A percentile compares a stretch with the other conserved stretches of the same genome.
These are phyloP conservation scores for Habropoda laboriosa DNA, from an alignment of 1,140 invertebrate genomes.

Conservation along the genomic window DNA sequence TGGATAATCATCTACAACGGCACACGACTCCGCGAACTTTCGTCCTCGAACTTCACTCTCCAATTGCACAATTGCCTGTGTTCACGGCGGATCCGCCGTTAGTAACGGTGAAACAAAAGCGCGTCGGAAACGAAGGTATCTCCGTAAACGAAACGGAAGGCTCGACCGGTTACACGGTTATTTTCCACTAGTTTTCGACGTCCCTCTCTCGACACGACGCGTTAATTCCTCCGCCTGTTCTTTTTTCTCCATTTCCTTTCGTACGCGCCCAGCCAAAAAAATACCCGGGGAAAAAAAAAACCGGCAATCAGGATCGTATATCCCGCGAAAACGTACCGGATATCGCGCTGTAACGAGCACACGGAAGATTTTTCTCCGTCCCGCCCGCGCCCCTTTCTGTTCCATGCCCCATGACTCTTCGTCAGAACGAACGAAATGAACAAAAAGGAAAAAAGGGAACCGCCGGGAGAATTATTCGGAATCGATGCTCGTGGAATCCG, in stretches of 20 bases:
- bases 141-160: neutral
- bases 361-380: conserved; percentile 7
- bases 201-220: neutral
- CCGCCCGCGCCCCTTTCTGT: neutral
- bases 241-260: conserved; percentile 16
- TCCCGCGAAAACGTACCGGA: neutral
- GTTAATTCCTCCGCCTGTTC: conserved; percentile 18
- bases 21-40: too few relatives aligned
- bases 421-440: neutral
- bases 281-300: neutral
- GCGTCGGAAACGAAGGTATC: too few relatives aligned
- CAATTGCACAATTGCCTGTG: too few relatives aligned
- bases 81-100: too few relatives aligned
- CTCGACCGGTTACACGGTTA: conserved; percentile 18
- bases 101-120: neutral
- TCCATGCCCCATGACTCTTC: too few relatives aligned
- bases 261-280: neutral
- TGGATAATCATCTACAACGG: too few relatives aligned
- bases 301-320: neutral
- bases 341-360: conserved; percentile 22
- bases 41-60: too few relatives aligned
- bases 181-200: too few relatives aligned
- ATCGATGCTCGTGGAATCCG: conserved; percentile 15
- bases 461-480: conserved; percentile 26
- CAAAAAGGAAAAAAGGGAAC: too few relatives aligned